Evolutionary conservation across 1,140 invertebrate species (phyloP).

Genomic region (Asobara japonica): DNA sequence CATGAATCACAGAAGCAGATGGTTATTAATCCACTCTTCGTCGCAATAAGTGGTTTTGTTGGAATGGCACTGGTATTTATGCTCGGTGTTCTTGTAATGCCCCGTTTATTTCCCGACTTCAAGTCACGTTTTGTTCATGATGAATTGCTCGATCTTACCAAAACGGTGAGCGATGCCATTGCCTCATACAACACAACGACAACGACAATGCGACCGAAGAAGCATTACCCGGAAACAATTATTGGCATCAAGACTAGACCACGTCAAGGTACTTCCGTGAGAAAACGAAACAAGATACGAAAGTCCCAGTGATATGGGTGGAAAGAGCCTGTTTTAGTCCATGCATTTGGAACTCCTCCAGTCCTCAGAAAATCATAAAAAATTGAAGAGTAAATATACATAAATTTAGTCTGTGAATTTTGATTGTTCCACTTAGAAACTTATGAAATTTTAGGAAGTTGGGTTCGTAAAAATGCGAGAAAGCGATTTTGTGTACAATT

Average conservation of each 20-base stretch:
- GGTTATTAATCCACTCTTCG: slow-evolving; percentile 46
- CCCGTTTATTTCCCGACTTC: slow-evolving; percentile 42
- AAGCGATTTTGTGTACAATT: too few species aligned
- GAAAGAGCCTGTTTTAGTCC: not conserved
- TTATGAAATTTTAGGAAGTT: too few species aligned
- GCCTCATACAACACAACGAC: slow-evolving; percentile 36
- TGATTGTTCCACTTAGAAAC: too few species aligned
- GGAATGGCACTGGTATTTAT: slow-evolving; percentile 52
- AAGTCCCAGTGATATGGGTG: not conserved
- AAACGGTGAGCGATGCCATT: slow-evolving; percentile 46
- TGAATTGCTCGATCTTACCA: slow-evolving; percentile 43
- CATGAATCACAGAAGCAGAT: slow-evolving; percentile 46
- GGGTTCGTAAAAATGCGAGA: too few species aligned
- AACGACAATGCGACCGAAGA: slow-evolving; percentile 19
- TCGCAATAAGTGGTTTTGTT: slow-evolving; percentile 50
- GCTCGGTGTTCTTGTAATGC: slow-evolving; percentile 48
- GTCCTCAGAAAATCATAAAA: too few species aligned
- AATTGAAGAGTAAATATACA: too few species aligned
- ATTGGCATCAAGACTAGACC: slow-evolving; percentile 32
- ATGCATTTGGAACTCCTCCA: too few species aligned
- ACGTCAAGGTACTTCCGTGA: not conserved
- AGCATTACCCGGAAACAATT: slow-evolving; percentile 5
- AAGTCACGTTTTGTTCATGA: slow-evolving; percentile 43
- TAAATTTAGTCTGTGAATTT: too few species aligned
- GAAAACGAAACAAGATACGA: slow-evolving; percentile 18